Percentiles rank a stretch among this genome's conserved stretches.
phyloP scores from a whole-genome alignment of 2,888 invertebrate species.

The Aethes cnicana region DNA sequence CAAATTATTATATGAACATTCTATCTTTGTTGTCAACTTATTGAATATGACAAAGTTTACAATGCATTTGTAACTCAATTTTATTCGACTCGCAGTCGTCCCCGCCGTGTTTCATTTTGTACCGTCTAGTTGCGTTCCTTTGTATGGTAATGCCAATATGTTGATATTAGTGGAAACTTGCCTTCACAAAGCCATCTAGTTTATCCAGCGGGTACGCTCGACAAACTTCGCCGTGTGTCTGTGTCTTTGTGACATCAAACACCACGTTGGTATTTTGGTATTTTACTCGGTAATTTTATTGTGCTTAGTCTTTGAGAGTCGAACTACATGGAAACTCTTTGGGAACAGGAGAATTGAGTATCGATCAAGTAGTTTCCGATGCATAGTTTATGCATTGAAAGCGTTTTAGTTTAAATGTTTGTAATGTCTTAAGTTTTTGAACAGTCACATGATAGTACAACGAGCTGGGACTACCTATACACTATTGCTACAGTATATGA shows the following conservation, averaged over 20 bases:
- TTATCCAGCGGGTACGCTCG: not conserved
- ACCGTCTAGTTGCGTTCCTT: too few relatives aligned
- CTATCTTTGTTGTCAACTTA: too few relatives aligned
- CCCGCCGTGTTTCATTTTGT: too few relatives aligned
- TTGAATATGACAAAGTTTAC: too few relatives aligned
- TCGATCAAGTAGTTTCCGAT: constrained; percentile 2
- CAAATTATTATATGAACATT: too few relatives aligned
- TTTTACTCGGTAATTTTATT: constrained; percentile 26
- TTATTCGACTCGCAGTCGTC: too few relatives aligned
- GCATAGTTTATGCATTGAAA: too few relatives aligned
- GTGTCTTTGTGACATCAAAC: constrained; percentile 25
- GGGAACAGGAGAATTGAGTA: constrained; percentile 13
- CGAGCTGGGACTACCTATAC: too few relatives aligned
- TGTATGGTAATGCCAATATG: too few relatives aligned
- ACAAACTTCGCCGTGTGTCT: constrained; percentile 12
- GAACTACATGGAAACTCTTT: constrained; percentile 25
- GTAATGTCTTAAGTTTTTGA: not conserved
- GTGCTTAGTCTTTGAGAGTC: constrained; percentile 14
- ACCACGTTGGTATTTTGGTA: constrained; percentile 23
- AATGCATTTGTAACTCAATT: too few relatives aligned
- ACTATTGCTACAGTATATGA: too few relatives aligned
- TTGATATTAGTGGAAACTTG: not conserved
- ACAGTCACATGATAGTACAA: too few relatives aligned
- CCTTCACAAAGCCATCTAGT: not conserved
- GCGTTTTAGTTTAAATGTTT: not conserved